Evolutionary conservation across 2,888 invertebrate genomes (phyloP).

Genomic region (Anodontia alba): DNA sequence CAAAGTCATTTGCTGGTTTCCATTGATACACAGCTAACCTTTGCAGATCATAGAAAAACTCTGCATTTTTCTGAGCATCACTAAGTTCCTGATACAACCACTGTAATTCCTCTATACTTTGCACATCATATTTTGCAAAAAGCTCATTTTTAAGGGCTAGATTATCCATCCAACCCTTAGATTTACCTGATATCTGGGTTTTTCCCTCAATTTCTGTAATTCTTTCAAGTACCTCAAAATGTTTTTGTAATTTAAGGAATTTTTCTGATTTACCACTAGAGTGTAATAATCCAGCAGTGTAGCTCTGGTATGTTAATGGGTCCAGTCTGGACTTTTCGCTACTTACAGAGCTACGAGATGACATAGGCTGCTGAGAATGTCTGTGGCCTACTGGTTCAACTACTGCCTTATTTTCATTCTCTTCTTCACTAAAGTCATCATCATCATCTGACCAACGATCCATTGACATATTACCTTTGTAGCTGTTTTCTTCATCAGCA

Average conservation of each 20-base stretch:
- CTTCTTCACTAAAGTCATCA: constrained; percentile 28
- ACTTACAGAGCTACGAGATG: constrained; percentile 69
- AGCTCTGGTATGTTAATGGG: constrained; percentile 82
- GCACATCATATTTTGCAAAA: constrained; percentile 66
- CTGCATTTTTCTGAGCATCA: constrained; percentile 92
- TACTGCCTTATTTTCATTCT: constrained; percentile 9
- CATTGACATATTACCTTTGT: constrained; percentile 29
- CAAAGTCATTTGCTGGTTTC: constrained; percentile 89
- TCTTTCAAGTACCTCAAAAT: constrained; percentile 94
- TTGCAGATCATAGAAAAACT: constrained; percentile 92
- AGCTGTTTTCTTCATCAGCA: constrained; percentile 58
- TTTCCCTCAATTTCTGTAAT: constrained; percentile 88
- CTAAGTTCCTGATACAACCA: constrained; percentile 91
- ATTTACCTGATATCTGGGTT: constrained; percentile 21
- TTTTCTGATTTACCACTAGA: constrained; percentile 90
- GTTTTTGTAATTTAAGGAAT: constrained; percentile 93
- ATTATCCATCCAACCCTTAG: not conserved
- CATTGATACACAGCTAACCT: constrained; percentile 91
- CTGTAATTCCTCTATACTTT: constrained; percentile 89
- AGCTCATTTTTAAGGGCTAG: constrained; percentile 27
- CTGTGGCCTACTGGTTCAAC: constrained; percentile 24
- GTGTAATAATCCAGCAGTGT: constrained; percentile 86
- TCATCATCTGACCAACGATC: constrained; percentile 37
- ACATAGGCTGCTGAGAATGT: constrained; percentile 36
- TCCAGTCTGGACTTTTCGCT: constrained; percentile 81